phyloP scores from a whole-genome alignment of 2,797 vertebrate species.

The Arctocebus calabarensis region DNA sequence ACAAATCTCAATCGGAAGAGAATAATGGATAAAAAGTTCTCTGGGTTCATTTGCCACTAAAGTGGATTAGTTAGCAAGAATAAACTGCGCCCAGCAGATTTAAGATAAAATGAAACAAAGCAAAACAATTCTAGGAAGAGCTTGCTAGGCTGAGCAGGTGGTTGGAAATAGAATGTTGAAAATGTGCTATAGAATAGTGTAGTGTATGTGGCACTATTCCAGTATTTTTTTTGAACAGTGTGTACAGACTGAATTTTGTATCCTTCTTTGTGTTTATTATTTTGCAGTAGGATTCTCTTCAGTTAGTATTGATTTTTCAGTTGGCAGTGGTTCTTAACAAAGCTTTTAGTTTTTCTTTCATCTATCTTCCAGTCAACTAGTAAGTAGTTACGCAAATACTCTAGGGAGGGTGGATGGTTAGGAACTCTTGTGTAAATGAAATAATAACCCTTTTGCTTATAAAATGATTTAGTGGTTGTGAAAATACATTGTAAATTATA shows the following conservation, averaged over 20 bases:
- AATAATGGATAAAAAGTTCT: background rate
- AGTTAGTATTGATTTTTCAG: background rate
- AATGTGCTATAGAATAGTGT: background rate
- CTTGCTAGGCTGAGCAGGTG: background rate
- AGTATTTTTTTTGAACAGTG: background rate
- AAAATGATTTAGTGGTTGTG: background rate
- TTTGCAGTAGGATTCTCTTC: background rate
- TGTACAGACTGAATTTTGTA: background rate
- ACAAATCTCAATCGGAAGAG: background rate
- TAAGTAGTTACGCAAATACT: background rate
- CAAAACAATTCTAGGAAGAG: background rate
- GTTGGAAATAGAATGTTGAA: background rate
- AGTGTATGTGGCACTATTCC: too few species aligned
- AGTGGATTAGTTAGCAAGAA: constrained; percentile 36
- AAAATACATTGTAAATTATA: constrained; percentile 26
- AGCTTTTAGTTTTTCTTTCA: background rate
- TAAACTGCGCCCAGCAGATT: background rate
- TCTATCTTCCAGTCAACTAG: background rate
- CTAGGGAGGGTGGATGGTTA: background rate
- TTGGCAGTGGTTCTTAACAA: background rate
- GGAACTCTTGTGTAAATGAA: constrained; percentile 25
- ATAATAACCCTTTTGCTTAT: background rate
- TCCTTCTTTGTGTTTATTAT: background rate
- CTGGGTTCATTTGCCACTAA: background rate
- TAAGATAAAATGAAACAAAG: constrained; percentile 6